Conservation (phyloP, 2,888 invertebrate genomes). For the Melinaea marsaeus region DNA sequence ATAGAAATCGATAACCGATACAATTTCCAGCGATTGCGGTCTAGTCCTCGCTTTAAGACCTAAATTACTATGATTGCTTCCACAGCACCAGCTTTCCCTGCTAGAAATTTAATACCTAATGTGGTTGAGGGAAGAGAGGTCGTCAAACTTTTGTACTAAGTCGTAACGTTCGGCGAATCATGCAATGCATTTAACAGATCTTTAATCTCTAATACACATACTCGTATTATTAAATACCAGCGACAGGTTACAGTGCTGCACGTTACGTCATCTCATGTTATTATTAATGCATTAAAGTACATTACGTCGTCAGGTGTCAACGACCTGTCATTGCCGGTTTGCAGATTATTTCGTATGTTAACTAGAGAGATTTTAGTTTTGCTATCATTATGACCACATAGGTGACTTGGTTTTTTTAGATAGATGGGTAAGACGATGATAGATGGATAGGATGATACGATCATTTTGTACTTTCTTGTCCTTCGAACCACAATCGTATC, state of each 20-base stretch:
- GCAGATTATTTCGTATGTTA: conserved; percentile 5
- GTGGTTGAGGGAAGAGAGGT: conserved; percentile 27
- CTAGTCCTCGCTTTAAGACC: conserved; percentile 39
- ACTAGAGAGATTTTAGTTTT: no score
- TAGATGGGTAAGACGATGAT: no score
- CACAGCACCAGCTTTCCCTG: conserved; percentile 41
- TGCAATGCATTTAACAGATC: no score
- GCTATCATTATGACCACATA: no score
- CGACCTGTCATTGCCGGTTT: conserved; percentile 9
- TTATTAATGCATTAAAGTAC: conserved; percentile 45
- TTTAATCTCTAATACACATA: no score
- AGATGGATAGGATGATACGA: no score
- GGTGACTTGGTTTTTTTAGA: no score
- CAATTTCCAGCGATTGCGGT: conserved; percentile 46
- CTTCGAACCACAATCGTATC: no score
- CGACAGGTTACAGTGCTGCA: no score
- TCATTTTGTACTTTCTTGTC: no score
- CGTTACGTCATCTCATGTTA: no score
- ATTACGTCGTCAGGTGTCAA: conserved; percentile 47
- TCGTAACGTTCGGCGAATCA: conserved; percentile 7
- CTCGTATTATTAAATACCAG: no score
- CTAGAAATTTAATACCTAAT: conserved; percentile 39
- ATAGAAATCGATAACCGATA: conserved; percentile 55
- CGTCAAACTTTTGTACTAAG: conserved; percentile 7
- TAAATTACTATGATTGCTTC: conserved; percentile 43